phyloP scores from a whole-genome alignment of 2,797 vertebrate species.

The Oreonectes daqikongensis region DNA sequence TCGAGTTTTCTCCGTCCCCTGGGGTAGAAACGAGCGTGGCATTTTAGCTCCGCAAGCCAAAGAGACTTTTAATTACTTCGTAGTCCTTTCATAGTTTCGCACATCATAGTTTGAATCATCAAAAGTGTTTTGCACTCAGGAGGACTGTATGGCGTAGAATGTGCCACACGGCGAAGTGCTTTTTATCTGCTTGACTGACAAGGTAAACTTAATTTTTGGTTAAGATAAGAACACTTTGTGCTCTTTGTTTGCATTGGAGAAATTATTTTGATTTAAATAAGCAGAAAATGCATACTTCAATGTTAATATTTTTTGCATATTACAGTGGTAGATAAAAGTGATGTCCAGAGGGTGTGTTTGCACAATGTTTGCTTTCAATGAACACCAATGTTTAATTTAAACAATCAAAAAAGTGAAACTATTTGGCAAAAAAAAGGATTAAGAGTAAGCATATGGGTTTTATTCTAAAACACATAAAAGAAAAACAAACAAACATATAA shows the following conservation, averaged over 20 bases:
- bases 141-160: slow-evolving; percentile 48
- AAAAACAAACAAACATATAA: too few species aligned
- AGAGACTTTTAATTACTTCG: slow-evolving; percentile 70
- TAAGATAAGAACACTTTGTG: slow-evolving; percentile 13
- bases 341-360: too few species aligned
- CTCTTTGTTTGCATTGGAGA: too few species aligned
- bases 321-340: too few species aligned
- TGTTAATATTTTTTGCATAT: slow-evolving; percentile 1
- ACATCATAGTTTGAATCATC: slow-evolving; percentile 60
- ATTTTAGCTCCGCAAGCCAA: slow-evolving; percentile 64
- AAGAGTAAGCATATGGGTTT: too few species aligned
- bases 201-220: slow-evolving; percentile 41
- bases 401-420: too few species aligned
- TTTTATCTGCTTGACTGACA: slow-evolving; percentile 51
- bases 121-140: slow-evolving; percentile 55
- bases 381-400: too few species aligned
- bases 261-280: too few species aligned
- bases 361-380: too few species aligned
- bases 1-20: slow-evolving; percentile 62
- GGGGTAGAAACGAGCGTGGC: slow-evolving; percentile 54
- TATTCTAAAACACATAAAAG: too few species aligned
- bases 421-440: too few species aligned
- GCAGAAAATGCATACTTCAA: background rate
- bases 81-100: slow-evolving; percentile 65
- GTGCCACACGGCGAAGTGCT: slow-evolving; percentile 13